Percentiles rank a stretch among this genome's conserved stretches.
Evolutionary conservation across 2,113 vertebrate species (phyloP).

Genomic region (Platysteira castanea): DNA sequence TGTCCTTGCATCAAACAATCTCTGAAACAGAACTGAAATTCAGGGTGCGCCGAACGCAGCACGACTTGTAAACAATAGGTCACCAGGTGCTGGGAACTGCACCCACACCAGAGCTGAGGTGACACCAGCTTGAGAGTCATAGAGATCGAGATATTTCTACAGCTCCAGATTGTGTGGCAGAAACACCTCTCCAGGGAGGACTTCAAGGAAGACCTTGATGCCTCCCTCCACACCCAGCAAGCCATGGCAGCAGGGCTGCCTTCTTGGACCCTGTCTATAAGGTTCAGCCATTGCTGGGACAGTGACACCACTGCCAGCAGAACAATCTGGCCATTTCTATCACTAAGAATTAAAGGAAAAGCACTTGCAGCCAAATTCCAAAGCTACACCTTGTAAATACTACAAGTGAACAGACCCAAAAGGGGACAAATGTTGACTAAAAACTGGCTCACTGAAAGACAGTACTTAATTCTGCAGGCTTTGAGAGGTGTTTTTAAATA

Average conservation of each 20-base stretch:
- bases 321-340: background rate
- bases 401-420: background rate
- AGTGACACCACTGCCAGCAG: fast-evolving
- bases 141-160: fast-evolving
- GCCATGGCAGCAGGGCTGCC: background rate
- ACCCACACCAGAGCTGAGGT: fast-evolving
- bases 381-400: background rate
- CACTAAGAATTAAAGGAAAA: background rate
- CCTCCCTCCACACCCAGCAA: background rate
- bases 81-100: background rate
- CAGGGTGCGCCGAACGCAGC: fast-evolving
- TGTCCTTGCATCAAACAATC: background rate
- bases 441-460: background rate
- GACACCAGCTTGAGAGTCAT: background rate
- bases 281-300: background rate
- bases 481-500: background rate
- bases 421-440: background rate
- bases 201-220: background rate
- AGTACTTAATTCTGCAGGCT: background rate
- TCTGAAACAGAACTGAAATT: background rate
- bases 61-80: background rate
- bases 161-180: background rate
- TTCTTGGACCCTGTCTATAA: background rate
- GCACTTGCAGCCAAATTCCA: background rate
- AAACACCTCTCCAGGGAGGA: fast-evolving